Conservation (phyloP, 2,797 vertebrate species). For the Crax fasciolata region DNA sequence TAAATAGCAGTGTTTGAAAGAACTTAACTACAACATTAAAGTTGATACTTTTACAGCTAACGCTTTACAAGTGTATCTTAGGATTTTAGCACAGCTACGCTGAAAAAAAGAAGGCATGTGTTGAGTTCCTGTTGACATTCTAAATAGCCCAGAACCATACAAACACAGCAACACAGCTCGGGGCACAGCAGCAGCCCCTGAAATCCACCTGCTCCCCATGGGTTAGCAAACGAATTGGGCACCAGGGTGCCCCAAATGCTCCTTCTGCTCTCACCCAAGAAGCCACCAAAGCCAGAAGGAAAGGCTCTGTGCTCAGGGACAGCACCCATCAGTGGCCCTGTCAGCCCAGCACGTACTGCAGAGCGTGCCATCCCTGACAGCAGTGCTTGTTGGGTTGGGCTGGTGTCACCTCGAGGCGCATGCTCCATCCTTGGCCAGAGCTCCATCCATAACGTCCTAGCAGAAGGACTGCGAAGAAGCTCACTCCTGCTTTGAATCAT, state of each 20-base stretch:
- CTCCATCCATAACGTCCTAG: background rate
- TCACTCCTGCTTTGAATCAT: background rate
- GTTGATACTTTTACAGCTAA: conserved; percentile 34
- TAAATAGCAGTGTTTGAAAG: conserved; percentile 5
- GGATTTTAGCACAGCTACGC: conserved; percentile 7
- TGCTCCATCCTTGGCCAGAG: background rate
- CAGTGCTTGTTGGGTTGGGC: background rate
- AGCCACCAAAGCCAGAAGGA: background rate
- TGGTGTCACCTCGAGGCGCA: background rate
- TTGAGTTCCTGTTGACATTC: conserved; percentile 5
- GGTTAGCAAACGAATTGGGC: background rate
- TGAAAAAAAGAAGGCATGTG: background rate
- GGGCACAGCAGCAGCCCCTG: background rate
- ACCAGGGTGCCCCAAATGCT: background rate
- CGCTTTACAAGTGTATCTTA: background rate
- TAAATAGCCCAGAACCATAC: background rate
- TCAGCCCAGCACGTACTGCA: background rate
- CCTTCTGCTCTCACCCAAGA: background rate
- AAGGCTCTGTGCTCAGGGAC: fast-evolving
- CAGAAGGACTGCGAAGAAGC: background rate
- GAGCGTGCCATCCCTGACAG: fast-evolving
- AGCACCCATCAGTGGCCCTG: background rate
- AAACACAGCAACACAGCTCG: background rate
- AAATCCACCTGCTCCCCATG: background rate
- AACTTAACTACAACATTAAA: conserved; percentile 29